A percentile compares a stretch with the other conserved stretches of the same genome.
Evolutionary conservation across 1,140 invertebrate genomes (phyloP).

Genomic region (Rhyzopertha dominica): DNA sequence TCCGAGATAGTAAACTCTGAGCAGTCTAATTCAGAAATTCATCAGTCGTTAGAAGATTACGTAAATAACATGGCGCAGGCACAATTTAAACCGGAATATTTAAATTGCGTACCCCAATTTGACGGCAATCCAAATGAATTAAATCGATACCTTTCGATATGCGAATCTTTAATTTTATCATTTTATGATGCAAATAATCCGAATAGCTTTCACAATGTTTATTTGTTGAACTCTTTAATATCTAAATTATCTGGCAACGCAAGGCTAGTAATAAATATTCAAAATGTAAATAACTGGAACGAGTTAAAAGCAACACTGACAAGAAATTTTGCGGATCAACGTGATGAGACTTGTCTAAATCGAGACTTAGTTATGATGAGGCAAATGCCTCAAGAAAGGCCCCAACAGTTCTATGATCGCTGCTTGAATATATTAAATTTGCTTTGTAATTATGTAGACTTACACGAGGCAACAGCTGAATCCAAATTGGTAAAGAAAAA

Average conservation of each 20-base stretch:
- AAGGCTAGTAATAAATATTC: constrained; percentile 16
- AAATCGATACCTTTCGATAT: constrained; percentile 16
- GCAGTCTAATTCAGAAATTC: no score
- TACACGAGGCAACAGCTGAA: neutral
- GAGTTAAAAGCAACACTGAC: constrained; percentile 4
- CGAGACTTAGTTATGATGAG: constrained; percentile 17
- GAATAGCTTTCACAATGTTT: constrained; percentile 17
- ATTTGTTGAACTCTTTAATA: constrained; percentile 17
- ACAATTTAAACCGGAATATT: constrained; percentile 20
- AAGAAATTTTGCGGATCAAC: constrained; percentile 19
- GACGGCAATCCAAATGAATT: constrained; percentile 18
- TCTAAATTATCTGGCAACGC: constrained; percentile 17
- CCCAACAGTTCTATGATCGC: constrained; percentile 10
- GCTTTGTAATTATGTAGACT: constrained; percentile 14
- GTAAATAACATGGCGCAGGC: constrained; percentile 4
- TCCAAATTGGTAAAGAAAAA: constrained; percentile 6
- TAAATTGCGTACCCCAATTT: constrained; percentile 17
- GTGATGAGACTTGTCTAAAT: constrained; percentile 15
- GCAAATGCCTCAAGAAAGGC: constrained; percentile 12
- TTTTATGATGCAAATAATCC: constrained; percentile 16
- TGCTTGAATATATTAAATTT: constrained; percentile 18
- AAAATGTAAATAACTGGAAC: constrained; percentile 16
- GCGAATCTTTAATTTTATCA: constrained; percentile 9
- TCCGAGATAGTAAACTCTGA: no score
- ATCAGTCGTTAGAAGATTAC: no score